A percentile compares a stretch with the other conserved stretches of the same genome.
phyloP scores from a whole-genome alignment of 2,888 invertebrate species.

The Crioceris asparagi region DNA sequence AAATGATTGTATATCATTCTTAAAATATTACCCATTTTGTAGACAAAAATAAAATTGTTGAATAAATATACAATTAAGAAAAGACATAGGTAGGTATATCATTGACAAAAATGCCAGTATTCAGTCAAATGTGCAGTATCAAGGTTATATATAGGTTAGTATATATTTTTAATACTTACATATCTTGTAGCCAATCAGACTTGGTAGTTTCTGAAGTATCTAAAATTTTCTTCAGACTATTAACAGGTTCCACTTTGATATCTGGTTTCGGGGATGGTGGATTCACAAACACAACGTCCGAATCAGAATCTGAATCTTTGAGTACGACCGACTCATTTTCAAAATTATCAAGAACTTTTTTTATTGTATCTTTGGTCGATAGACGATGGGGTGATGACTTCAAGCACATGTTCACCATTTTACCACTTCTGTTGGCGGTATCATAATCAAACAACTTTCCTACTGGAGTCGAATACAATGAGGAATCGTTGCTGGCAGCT shows the following conservation, averaged over 20 bases:
- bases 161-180: slow-evolving; percentile 33
- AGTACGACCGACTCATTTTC: slow-evolving; percentile 27
- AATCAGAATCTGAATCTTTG: slow-evolving; percentile 35
- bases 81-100: too few species aligned
- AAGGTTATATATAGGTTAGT: too few species aligned
- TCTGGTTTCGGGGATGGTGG: slow-evolving; percentile 36
- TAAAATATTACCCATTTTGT: slow-evolving; percentile 8
- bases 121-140: too few species aligned
- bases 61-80: too few species aligned
- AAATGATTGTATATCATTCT: slow-evolving; percentile 2
- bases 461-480: slow-evolving; percentile 26
- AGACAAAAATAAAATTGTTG: slow-evolving; percentile 1
- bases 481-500: slow-evolving; percentile 23
- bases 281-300: slow-evolving; percentile 30
- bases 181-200: slow-evolving; percentile 44
- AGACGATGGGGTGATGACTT: slow-evolving; percentile 11
- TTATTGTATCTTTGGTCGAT: slow-evolving; percentile 27
- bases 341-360: slow-evolving; percentile 27
- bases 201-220: slow-evolving; percentile 42
- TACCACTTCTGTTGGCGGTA: slow-evolving; percentile 11
- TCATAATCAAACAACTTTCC: slow-evolving; percentile 20
- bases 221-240: slow-evolving; percentile 48
- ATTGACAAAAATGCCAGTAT: too few species aligned
- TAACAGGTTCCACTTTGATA: slow-evolving; percentile 36
- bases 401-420: slow-evolving; percentile 18